Percentiles rank a stretch among this genome's conserved stretches.
phyloP scores from a whole-genome alignment of 1,140 invertebrate species.

The Wiebesia pumilae region DNA sequence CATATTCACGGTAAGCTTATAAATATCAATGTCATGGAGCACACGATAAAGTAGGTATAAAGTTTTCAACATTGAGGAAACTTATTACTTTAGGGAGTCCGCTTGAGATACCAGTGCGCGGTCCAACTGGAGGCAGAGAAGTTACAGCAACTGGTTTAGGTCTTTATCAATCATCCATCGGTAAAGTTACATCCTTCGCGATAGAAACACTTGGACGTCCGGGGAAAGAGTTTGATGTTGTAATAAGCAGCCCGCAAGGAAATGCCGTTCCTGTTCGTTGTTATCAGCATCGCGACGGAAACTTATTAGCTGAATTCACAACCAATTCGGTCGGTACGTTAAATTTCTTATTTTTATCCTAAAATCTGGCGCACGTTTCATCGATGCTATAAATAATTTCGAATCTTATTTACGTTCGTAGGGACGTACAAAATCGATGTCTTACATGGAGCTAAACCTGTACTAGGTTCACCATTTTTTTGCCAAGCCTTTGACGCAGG shows the following conservation, averaged over 20 bases:
- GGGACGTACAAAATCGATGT: constrained; percentile 90
- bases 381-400: not conserved
- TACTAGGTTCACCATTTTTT: constrained; percentile 96
- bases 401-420: constrained; percentile 59
- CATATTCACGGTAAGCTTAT: constrained; percentile 72
- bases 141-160: constrained; percentile 87
- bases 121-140: constrained; percentile 94
- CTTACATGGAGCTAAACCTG: constrained; percentile 90
- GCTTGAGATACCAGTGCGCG: constrained; percentile 95
- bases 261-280: constrained; percentile 94
- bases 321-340: constrained; percentile 81
- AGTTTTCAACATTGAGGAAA: not conserved
- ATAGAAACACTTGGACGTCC: constrained; percentile 91
- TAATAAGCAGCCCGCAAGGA: constrained; percentile 90
- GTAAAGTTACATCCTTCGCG: constrained; percentile 88
- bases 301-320: constrained; percentile 93
- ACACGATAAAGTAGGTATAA: not conserved
- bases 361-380: not conserved
- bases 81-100: constrained; percentile 81
- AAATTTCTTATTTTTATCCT: not conserved
- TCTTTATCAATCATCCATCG: constrained; percentile 87
- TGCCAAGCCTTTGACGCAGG: constrained; percentile 96
- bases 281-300: constrained; percentile 96
- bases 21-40: too few relatives aligned
- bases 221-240: constrained; percentile 92